Percentiles rank a stretch among this genome's conserved stretches.
Conservation (phyloP, 2,797 vertebrate species). For the Selene dorsalis region DNA sequence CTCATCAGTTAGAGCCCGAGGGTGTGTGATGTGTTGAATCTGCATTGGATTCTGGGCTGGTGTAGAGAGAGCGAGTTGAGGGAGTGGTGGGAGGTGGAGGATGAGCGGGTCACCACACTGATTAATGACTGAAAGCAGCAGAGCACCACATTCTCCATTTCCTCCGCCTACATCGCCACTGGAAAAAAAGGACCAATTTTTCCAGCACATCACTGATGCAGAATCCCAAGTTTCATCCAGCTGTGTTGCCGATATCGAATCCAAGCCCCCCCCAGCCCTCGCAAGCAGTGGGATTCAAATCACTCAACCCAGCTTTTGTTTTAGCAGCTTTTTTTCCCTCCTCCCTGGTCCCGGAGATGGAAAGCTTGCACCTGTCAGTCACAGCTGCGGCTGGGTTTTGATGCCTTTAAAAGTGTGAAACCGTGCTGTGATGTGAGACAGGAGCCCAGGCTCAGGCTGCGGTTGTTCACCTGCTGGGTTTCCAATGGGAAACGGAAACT, state of each 20-base stretch:
- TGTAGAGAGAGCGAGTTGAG: conserved; percentile 52
- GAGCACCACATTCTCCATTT: conserved; percentile 56
- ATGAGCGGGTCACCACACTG: conserved; percentile 64
- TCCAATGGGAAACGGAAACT: conserved; percentile 69
- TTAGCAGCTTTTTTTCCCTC: conserved; percentile 21
- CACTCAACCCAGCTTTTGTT: conserved; percentile 57
- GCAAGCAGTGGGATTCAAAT: conserved; percentile 43
- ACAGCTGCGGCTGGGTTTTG: conserved; percentile 64
- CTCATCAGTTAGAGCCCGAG: conserved; percentile 62
- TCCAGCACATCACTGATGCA: conserved; percentile 44
- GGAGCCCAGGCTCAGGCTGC: conserved; percentile 51
- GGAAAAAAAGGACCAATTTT: conserved; percentile 51
- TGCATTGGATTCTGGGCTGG: conserved; percentile 67
- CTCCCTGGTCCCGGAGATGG: conserved; percentile 47
- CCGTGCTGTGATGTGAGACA: conserved; percentile 66
- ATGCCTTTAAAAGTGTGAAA: conserved; percentile 75
- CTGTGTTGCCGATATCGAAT: conserved; percentile 32
- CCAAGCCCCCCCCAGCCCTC: background rate
- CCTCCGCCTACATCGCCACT: conserved; percentile 57
- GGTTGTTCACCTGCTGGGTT: conserved; percentile 55
- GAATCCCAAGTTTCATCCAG: conserved; percentile 44
- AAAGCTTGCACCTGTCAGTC: conserved; percentile 76
- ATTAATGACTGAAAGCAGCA: conserved; percentile 79
- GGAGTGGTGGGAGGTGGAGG: conserved; percentile 56
- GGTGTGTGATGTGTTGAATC: conserved; percentile 68